Base-by-base conservation (phyloP, 2,797 vertebrate species). In the Apogon hyalosoma region DNA sequence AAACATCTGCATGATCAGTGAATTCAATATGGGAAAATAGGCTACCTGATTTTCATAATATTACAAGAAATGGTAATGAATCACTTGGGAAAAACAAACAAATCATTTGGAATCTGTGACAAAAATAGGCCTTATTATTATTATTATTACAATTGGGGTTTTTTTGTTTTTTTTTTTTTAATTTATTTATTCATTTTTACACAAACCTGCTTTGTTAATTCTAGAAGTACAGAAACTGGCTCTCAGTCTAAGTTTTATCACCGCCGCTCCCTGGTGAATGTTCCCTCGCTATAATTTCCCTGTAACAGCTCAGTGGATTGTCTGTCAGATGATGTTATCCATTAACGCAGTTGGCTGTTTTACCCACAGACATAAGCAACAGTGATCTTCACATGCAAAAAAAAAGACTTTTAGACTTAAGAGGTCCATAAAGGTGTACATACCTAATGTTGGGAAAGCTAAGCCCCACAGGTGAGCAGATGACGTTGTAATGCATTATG, bases 401-500 rank as follows among this genome's bases (percentile, higher is more conserved):
- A 38, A 4, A 36, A 40, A 67, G 6, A 15, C 36, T 58, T 7
- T 0, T 50, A 33, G 21, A 70, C 18, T 5, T 28, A 15, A 11
- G 48, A 78, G 74, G 77, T 53, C 62, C 11, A 19, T 42, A 4
- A 38, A 53, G 0, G 43, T 4, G 19, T 80, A 93, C 96, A 60
- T 95, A 98, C 96, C 96, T 96, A 91, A 96, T 90, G 50, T 90
- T 91, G 46, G 96, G 95, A 79, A 96, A 96, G 83, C 90, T 95
- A 75, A 96, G 92, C 40, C 95, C 94, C 47, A 94, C 93, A 88
- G 96, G 96, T 86, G 97, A 96, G 90, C 96, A 95, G 85, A 63
- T 42, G 91, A 95, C 93, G 87, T 94, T 96, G 95, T 94, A 95
- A 81, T 96, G 96, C 94, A 96, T 95, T 82, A 98, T 93, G 89